These are phyloP conservation scores for Cryptocephalus moraei DNA, from an alignment of 2,888 invertebrate species.

Conservation along the genomic window DNA sequence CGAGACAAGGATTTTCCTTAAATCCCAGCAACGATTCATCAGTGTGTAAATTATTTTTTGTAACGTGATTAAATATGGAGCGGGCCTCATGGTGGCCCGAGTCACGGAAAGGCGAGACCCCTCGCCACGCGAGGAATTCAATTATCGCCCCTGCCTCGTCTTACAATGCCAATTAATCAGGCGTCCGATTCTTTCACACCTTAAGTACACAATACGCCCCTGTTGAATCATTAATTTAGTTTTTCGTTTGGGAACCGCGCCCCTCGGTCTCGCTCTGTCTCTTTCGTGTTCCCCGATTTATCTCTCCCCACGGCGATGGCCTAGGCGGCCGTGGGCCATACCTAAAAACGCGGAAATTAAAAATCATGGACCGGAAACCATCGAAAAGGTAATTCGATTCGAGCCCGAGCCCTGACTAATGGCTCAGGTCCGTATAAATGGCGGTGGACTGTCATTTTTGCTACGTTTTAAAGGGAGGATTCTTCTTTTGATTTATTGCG, in stretches of 20 bases:
- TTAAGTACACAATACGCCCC: slow-evolving; percentile 7
- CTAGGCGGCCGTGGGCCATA: slow-evolving; percentile 2
- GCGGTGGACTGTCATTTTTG: too few species aligned
- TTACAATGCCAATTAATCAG: slow-evolving; percentile 1
- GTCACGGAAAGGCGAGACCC: too few species aligned
- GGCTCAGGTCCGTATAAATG: slow-evolving; percentile 1
- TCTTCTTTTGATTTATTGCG: slow-evolving; percentile 32
- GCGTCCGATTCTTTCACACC: slow-evolving; percentile 2
- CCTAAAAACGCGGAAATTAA: slow-evolving; percentile 25
- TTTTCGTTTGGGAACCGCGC: slow-evolving; percentile 6
- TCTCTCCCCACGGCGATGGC: slow-evolving; percentile 1
- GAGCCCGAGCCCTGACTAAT: slow-evolving; percentile 11
- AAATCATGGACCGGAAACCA: slow-evolving; percentile 31
- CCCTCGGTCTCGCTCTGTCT: neutral
- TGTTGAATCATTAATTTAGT: slow-evolving; percentile 10
- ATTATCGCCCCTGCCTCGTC: neutral
- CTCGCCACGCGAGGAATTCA: too few species aligned
- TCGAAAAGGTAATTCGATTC: slow-evolving; percentile 16
- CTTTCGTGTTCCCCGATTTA: slow-evolving; percentile 8
- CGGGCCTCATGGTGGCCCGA: too few species aligned
- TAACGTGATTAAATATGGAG: too few species aligned
- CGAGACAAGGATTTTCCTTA: too few species aligned
- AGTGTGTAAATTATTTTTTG: too few species aligned
- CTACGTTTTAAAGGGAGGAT: slow-evolving; percentile 8
- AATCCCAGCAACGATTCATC: too few species aligned